phyloP scores from a whole-genome alignment of 2,113 vertebrate species.

The Chrysochloris asiatica region DNA sequence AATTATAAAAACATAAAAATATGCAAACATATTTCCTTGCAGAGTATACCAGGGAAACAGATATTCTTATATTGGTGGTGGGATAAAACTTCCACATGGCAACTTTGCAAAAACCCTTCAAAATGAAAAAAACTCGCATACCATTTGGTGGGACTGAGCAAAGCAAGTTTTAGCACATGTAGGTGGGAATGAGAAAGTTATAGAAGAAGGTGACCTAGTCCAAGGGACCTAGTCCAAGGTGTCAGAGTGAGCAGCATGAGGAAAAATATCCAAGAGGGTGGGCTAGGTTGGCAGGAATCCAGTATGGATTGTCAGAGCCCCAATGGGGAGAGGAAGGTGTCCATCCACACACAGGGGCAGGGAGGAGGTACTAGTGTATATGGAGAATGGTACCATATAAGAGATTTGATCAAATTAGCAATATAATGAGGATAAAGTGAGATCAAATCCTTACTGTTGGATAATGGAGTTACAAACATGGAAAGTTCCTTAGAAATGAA shows the following conservation, averaged over 20 bases:
- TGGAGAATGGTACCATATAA: neutral
- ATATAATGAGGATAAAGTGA: neutral
- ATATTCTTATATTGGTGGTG: neutral
- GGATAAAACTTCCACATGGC: neutral
- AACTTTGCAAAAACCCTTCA: neutral
- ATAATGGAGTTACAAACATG: neutral
- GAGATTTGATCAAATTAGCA: neutral
- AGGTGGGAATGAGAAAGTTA: neutral
- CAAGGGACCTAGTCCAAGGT: fast-evolving
- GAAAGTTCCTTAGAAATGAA: neutral
- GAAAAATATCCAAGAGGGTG: neutral
- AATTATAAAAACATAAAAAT: no score
- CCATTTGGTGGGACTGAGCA: neutral
- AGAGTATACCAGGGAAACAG: neutral
- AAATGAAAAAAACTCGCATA: neutral
- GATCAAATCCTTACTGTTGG: neutral
- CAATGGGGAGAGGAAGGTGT: neutral
- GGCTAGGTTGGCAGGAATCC: fast-evolving
- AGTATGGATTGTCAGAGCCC: neutral
- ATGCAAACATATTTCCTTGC: neutral
- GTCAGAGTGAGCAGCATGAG: neutral
- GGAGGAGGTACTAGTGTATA: neutral
- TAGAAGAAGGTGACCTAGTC: neutral
- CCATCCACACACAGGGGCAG: no score
- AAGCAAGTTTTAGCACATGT: neutral